Evolutionary conservation across 2,797 vertebrate genomes (phyloP).

Genomic region (Ispidina lecontei): DNA sequence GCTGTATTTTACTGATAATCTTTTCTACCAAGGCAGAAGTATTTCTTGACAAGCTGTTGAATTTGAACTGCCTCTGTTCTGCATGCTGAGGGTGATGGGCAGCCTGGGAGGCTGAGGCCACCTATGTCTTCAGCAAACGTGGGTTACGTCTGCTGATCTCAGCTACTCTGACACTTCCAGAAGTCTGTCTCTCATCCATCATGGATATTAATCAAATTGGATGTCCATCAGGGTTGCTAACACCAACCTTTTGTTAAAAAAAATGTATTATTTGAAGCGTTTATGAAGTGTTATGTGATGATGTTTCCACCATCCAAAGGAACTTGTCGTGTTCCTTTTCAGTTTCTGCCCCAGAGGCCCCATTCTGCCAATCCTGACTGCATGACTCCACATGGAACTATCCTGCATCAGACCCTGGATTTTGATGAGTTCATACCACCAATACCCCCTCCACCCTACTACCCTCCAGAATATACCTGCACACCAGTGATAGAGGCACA

Average conservation of each 20-base stretch:
- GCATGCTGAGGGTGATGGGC: background rate
- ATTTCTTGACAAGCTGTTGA: background rate
- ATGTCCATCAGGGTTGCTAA: background rate
- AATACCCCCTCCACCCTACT: slow-evolving; percentile 96
- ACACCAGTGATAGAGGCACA: slow-evolving; percentile 90
- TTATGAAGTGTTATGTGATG: background rate
- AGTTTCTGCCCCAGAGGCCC: slow-evolving; percentile 95
- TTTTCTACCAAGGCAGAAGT: background rate
- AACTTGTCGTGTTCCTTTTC: slow-evolving; percentile 39
- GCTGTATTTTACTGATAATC: background rate
- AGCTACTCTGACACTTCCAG: background rate
- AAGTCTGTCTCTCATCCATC: background rate
- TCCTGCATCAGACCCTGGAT: slow-evolving; percentile 93
- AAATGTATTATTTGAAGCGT: background rate
- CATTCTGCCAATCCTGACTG: slow-evolving; percentile 88
- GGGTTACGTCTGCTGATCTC: background rate
- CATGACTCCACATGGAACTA: slow-evolving; percentile 90
- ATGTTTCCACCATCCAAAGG: background rate
- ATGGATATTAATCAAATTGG: background rate
- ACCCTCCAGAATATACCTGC: slow-evolving; percentile 96
- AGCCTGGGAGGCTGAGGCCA: background rate
- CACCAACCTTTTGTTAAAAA: background rate
- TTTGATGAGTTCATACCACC: slow-evolving; percentile 97
- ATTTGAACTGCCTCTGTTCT: background rate
- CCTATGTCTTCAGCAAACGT: background rate